Base-by-base conservation (phyloP, 1,140 invertebrate genomes). In the Mamestra configurata region DNA sequence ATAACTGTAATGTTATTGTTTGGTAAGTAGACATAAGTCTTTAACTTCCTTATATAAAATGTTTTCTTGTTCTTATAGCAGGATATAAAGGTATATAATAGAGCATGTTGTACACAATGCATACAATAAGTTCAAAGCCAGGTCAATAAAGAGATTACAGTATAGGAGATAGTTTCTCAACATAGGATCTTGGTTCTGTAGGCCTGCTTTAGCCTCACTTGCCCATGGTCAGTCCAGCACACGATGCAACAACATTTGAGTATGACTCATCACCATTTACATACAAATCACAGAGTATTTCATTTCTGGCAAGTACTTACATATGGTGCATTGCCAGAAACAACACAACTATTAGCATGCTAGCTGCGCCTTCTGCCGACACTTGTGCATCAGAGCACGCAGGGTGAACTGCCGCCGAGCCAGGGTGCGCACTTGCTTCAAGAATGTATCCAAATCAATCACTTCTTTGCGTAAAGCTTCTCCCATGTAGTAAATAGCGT, bases 401-500 rank as follows among this genome's bases (percentile, higher is more conserved):
- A 99, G 95, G 95, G 99, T 98, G 89, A 99, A 99, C 95, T 99
- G 99, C 92, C 98, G 98, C 79, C 99, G 96, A 1, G 99, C 99
- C 64, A 99, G 95, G 81, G 98, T 97, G 82, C 99, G 97, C 1
- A 99, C 98, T 96, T 99, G 98, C 95, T 99, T 99, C 76, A 99
- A 96, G 95, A 99, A 99, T 55, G 98, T 97, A 89, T 99, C 99
- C 84, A 99, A 94, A 95, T 99, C 98, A 90, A 99, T 98, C 4
- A 99, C 98, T 75, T 98, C 97, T 86, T 98, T 97, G 81, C 98
- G 96, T 70, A 99, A 94, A 24, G 98, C 99, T 95, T 99, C 98
- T n/a, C 98, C 98, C 89, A 99, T 97, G 93, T 99, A 99, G 94
- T 99, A 99, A 88, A 99, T 99, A 70, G 99, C 98, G 96, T 99